These are phyloP conservation scores for Candidula unifasciata DNA, from an alignment of 2,888 invertebrate species.

Conservation along the genomic window DNA sequence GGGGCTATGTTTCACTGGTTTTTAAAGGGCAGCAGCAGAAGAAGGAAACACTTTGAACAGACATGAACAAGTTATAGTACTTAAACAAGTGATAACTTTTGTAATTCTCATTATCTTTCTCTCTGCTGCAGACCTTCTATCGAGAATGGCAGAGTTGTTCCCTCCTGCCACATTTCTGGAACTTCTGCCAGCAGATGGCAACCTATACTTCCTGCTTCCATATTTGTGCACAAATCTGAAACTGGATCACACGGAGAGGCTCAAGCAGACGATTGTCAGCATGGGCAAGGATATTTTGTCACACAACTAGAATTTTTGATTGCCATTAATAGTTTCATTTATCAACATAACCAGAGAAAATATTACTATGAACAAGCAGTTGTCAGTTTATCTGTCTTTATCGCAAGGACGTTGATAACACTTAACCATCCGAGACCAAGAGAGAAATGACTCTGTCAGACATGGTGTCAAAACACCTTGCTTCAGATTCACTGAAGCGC, in stretches of 20 bases:
- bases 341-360: background rate
- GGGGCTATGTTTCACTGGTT: no score
- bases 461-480: no score
- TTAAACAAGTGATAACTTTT: no score
- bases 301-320: background rate
- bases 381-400: background rate
- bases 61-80: no score
- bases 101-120: background rate
- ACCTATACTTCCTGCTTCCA: conserved; percentile 53
- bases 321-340: background rate
- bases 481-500: no score
- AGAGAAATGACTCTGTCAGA: no score
- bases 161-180: conserved; percentile 48
- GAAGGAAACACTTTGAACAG: no score
- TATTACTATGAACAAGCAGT: background rate
- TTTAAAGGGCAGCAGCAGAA: no score
- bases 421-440: no score
- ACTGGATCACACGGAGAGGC: conserved; percentile 38
- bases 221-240: conserved; percentile 48
- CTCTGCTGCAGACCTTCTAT: conserved; percentile 46
- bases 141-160: conserved; percentile 51
- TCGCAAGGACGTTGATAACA: no score
- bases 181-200: conserved; percentile 52
- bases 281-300: conserved; percentile 50
- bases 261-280: conserved; percentile 46